Conservation (phyloP, 2,797 vertebrate genomes). For the Emydoidea blandingii region DNA sequence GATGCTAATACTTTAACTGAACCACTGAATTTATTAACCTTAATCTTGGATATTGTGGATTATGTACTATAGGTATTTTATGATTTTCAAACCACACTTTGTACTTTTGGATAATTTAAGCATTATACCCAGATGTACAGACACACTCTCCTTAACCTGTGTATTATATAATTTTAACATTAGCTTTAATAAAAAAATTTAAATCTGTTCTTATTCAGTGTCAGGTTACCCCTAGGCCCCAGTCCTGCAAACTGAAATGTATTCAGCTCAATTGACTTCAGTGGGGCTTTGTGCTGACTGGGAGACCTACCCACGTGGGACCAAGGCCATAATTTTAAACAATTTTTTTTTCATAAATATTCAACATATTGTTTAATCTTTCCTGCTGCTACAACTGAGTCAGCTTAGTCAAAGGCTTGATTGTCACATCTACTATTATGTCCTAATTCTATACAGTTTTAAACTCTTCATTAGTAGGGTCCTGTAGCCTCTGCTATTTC, state of each 20-base stretch:
- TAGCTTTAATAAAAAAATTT: too few species aligned
- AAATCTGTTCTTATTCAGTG: neutral
- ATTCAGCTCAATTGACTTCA: neutral
- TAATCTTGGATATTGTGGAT: too few species aligned
- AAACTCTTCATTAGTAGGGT: neutral
- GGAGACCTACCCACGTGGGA: neutral
- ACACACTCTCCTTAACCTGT: too few species aligned
- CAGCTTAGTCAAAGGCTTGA: neutral
- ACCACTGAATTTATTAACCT: too few species aligned
- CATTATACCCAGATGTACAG: too few species aligned
- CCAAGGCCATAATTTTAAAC: neutral
- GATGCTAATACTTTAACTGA: too few species aligned
- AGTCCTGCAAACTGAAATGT: neutral
- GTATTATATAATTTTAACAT: too few species aligned
- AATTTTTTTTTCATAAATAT: neutral
- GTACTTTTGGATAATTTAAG: too few species aligned
- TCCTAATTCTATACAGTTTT: neutral
- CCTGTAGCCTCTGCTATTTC: neutral
- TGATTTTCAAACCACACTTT: too few species aligned
- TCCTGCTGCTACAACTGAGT: neutral
- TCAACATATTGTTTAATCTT: neutral
- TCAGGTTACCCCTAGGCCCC: neutral
- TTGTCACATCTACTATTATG: neutral
- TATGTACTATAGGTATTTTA: too few species aligned
- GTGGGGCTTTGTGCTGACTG: neutral